phyloP scores from a whole-genome alignment of 2,113 vertebrate genomes.

The Leptodactylus fuscus region DNA sequence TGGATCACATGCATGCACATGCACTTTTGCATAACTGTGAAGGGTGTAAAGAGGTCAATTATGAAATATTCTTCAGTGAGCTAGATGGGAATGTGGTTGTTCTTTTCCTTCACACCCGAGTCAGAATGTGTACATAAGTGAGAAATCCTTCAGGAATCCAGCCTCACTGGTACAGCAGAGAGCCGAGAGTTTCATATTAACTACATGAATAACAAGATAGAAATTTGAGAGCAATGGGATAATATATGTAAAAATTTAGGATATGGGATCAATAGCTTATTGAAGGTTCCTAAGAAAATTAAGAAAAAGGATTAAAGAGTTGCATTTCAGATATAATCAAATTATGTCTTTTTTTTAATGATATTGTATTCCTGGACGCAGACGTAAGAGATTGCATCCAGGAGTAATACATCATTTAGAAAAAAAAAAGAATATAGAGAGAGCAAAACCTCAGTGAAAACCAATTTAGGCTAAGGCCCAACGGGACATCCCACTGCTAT shows the following conservation, averaged over 20 bases:
- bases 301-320: too few species aligned
- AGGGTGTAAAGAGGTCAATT: constrained; percentile 15
- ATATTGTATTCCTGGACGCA: too few species aligned
- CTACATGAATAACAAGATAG: not conserved
- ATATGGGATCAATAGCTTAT: not conserved
- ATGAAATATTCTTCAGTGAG: constrained; percentile 18
- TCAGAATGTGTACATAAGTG: constrained; percentile 9
- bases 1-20: constrained; percentile 9
- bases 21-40: not conserved
- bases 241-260: not conserved
- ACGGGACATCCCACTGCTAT: too few species aligned
- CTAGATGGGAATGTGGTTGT: constrained; percentile 18
- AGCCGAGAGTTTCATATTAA: constrained; percentile 49
- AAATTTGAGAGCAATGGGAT: not conserved
- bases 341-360: too few species aligned
- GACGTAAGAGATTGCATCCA: too few species aligned
- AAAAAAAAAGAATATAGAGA: too few species aligned
- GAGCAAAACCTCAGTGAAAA: too few species aligned
- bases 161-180: constrained; percentile 29
- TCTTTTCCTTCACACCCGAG: not conserved
- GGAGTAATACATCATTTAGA: too few species aligned
- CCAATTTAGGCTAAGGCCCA: too few species aligned
- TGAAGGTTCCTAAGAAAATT: not conserved
- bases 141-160: constrained; percentile 44
- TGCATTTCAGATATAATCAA: too few species aligned